phyloP scores from a whole-genome alignment of 2,888 invertebrate species.

The Fragum fragum region DNA sequence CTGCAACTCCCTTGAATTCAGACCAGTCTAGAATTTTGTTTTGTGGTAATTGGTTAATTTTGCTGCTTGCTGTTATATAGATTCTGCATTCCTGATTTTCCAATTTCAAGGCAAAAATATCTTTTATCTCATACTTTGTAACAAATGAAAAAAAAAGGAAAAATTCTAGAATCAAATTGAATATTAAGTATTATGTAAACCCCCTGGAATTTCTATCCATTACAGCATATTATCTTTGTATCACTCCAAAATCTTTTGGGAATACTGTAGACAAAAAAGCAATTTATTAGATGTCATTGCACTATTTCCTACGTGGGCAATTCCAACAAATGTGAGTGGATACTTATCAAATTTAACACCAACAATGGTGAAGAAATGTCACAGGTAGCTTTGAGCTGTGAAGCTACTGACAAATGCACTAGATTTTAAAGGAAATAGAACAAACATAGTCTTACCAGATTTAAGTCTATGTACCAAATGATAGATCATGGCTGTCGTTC shows the following conservation, averaged over 20 bases:
- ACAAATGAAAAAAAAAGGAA: not conserved
- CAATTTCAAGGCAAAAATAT: too few species aligned
- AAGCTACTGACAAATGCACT: too few species aligned
- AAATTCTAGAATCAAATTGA: not conserved
- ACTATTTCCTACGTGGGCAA: not conserved
- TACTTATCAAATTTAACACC: slow-evolving; percentile 1
- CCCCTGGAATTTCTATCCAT: slow-evolving; percentile 18
- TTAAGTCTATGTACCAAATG: too few species aligned
- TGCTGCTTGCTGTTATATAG: too few species aligned
- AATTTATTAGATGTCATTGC: slow-evolving; percentile 19
- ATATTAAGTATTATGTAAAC: not conserved
- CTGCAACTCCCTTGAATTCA: too few species aligned
- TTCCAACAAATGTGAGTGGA: not conserved
- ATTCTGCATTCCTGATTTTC: too few species aligned
- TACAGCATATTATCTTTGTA: slow-evolving; percentile 13
- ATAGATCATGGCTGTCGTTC: too few species aligned
- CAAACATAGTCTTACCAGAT: too few species aligned
- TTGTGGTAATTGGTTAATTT: too few species aligned
- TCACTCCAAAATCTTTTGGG: not conserved
- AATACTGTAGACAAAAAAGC: not conserved
- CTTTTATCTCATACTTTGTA: not conserved
- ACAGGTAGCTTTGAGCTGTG: not conserved
- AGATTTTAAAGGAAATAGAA: too few species aligned
- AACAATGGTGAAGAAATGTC: not conserved
- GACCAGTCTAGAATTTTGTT: too few species aligned